Base-by-base conservation (phyloP, 2,797 vertebrate species). In the Artibeus jamaicensis region DNA sequence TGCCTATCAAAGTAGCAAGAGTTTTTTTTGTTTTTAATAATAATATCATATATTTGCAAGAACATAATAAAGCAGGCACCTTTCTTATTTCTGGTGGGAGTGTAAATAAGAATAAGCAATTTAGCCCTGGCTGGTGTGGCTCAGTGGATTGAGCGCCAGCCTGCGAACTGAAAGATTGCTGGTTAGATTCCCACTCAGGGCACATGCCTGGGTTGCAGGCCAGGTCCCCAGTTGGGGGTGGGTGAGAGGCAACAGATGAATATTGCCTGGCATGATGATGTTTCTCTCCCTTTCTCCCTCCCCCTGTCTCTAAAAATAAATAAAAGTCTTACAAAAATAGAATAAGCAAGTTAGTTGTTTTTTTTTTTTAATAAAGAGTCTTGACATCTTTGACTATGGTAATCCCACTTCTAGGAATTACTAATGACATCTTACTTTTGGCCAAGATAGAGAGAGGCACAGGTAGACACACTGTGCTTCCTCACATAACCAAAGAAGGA, bases 51-150 rank as follows among this genome's bases (percentile, higher is more conserved):
- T 83, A 34, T 82, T 86, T 89, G n/a, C n/a, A 73, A 73, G 65
- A 83, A 1, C 77, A 19, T 68, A 83, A 73, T 53, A 37, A 83
- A 96, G 46, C 3, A 32, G 18, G 12, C 3, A 55, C 7, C 24
- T 11, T 90, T 81, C 26, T 85, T 74, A 44, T 90, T 68, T 92
- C 39, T 71, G 9, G 37, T 71, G 57, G 15, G 11, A 57, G 4
- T 65, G 6, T 71, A 79, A 95, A 76, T 93, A 94, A 76, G 34
- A 86, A 91, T 59, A 67, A 86, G 46, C 29, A 77, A 57, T 57
- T 93, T 77, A 32, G 59, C 11, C 59, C 59, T 62, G 59, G 59
- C 11, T 29, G 59, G 59, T 62, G 26, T 62, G 59, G 59, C 59
- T 62, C 62, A 62, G 59, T n/a, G 29, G 62, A 65, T n/a, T 65